Conservation (phyloP, 2,797 vertebrate species). For the Karalla daura region DNA sequence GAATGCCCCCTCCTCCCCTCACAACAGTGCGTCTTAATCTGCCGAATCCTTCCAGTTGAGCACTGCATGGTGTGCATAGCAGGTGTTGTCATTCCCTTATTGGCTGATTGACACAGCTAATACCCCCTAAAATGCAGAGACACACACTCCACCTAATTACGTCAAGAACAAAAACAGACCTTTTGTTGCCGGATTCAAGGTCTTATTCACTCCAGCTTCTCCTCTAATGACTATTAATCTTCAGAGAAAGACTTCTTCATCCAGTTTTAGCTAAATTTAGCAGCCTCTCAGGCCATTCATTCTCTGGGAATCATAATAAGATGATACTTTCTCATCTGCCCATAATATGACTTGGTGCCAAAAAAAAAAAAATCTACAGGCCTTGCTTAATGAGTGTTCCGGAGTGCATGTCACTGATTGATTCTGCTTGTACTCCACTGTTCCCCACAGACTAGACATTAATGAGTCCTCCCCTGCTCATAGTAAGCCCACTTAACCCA, state of each 20-base stretch:
- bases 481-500: slow-evolving; percentile 51
- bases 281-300: slow-evolving; percentile 22
- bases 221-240: slow-evolving; percentile 41
- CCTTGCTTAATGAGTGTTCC: slow-evolving; percentile 46
- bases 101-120: slow-evolving; percentile 17
- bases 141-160: slow-evolving; percentile 4
- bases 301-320: slow-evolving; percentile 34
- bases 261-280: slow-evolving; percentile 48
- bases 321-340: slow-evolving; percentile 34
- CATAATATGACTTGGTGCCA: slow-evolving; percentile 27
- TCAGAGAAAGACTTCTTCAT: slow-evolving; percentile 23
- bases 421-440: slow-evolving; percentile 45
- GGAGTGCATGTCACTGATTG: slow-evolving; percentile 45
- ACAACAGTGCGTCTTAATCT: slow-evolving; percentile 31
- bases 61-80: slow-evolving; percentile 21
- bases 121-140: neutral
- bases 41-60: slow-evolving; percentile 17
- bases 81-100: slow-evolving; percentile 19
- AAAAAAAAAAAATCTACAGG: slow-evolving; percentile 22
- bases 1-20: slow-evolving; percentile 19
- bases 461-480: slow-evolving; percentile 55
- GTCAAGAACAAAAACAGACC: slow-evolving; percentile 35
- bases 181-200: slow-evolving; percentile 21
- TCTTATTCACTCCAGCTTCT: slow-evolving; percentile 28
- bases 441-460: slow-evolving; percentile 46